These are phyloP conservation scores for Pseudomyrmex concolor DNA, from an alignment of 1,140 invertebrate genomes.

Conservation along the genomic window DNA sequence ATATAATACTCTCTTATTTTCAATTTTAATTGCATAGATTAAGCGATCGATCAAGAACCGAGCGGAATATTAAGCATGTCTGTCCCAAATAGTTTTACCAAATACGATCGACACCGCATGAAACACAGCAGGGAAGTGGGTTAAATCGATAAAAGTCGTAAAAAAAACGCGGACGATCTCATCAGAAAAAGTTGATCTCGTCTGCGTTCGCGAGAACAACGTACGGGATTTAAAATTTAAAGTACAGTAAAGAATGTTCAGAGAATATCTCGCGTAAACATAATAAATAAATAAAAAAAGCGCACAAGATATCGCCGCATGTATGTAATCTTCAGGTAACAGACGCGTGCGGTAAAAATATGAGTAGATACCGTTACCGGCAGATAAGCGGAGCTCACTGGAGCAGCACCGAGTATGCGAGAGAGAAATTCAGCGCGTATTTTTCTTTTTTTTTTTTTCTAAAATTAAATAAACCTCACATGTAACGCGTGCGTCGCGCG, in stretches of 20 bases:
- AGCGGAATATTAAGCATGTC: no score
- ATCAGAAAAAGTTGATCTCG: background rate
- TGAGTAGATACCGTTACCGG: conserved; percentile 68
- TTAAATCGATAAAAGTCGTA: conserved; percentile 68
- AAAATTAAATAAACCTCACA: background rate
- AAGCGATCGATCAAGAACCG: background rate
- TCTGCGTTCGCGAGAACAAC: no score
- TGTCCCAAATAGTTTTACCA: conserved; percentile 55
- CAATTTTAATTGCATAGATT: background rate
- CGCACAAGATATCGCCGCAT: background rate
- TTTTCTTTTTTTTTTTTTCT: background rate
- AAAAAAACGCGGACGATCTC: conserved; percentile 69
- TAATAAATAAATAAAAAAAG: background rate
- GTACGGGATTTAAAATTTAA: background rate
- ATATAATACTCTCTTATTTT: background rate
- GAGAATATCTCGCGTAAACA: background rate
- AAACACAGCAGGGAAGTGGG: conserved; percentile 68
- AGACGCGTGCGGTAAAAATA: conserved; percentile 61
- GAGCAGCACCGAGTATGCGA: conserved; percentile 34
- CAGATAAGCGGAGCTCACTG: conserved; percentile 63
- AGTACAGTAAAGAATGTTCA: background rate
- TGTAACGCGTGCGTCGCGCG: no score
- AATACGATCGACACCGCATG: conserved; percentile 69
- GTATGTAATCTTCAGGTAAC: background rate
- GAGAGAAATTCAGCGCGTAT: background rate